Base-by-base conservation (phyloP, 2,888 invertebrate genomes). In the Ischnus inquisitorius region DNA sequence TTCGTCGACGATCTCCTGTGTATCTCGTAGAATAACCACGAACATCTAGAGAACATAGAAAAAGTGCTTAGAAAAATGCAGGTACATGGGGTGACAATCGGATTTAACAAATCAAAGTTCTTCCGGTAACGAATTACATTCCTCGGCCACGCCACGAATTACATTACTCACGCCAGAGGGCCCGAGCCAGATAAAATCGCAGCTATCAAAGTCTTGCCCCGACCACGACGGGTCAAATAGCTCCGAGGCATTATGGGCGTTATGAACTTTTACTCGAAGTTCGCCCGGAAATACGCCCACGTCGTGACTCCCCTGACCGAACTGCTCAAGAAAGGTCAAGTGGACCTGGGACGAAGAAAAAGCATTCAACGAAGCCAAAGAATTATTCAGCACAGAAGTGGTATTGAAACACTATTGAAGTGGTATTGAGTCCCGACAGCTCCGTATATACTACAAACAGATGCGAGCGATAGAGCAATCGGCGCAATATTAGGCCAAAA, bases 111-210 rank as follows among this genome's bases (percentile, higher is more conserved):
- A 82, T 88, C 83, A 14, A 25, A 78, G 22, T 89, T 90, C 69
- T 72, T 86, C 2, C 74, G 79, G n/a, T 22, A 72, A 3, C 81
- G 84, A 69, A 77, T 88, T 3, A 86, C 87, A 34, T 88, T 90
- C 57, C 60, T 89, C 10, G 88, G 88, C 1, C 87, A 89, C 64
- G 82, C 86, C 0, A 78, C n/a, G n/a, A n/a, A n/a, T 90, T 1
- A 81, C 81, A n/a, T n/a, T n/a, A n/a, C n/a, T n/a, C n/a, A n/a
- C 1, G 8, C 71, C 0, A 41, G 83, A 0, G 89, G 89, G 0
- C 84, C 87, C 0, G 88, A 90, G 39, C 84, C 86, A 2, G 82
- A 85, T 3, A 88, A 88, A 65, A 48, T 86, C n/a, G 41, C 67
- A 16, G 75, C 82, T 16, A 82, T 90, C 10, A 64, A 85, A 34